Evolutionary conservation across 2,797 vertebrate species (phyloP), one percentile per base, ranked within the genome.

Genomic region (Chrysocyon brachyurus): DNA sequence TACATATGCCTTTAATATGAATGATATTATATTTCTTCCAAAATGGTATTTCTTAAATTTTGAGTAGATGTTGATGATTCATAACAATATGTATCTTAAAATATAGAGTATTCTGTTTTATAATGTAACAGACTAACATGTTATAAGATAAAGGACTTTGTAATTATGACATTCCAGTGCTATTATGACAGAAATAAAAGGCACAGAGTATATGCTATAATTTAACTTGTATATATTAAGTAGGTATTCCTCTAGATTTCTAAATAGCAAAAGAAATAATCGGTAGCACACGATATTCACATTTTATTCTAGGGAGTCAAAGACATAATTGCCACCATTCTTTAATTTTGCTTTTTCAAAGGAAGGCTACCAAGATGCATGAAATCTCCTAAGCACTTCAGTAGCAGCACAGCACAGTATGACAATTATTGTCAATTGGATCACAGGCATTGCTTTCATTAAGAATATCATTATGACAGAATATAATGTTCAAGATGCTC

Each of bases 41-140:
- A 87, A 92, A 94, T 1, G 1, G 54, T n/a, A 54, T 94, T 95
- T 95, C 64, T 82, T 93, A 75, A 87, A 95, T 59, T 93, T 66
- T 17, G 17, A 54, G 9, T 75, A 15, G 24, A 87, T 46, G 4
- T 52, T 72, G 16, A 21, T 93, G 28, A 81, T 87, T 85, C 21
- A 72, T 28, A 81, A 63, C 1, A 46, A 17, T 36, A 61, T 36
- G 2, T 77, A 12, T 90, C 75, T 92, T 83, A 87, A 94, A 90
- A 61, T 52, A 64, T 22, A 73, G 16, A 87, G 1, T 24, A 64
- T 73, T 52, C 5, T 49, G 5, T 66, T 86, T 56, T 36, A 73
- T 57, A 70, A 92, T 11, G 4, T 36, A 75, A 64, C 10, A 89
- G 19, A 56, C 21, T 73, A 68, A 92, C 66, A 22, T 54, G 21